phyloP scores from a whole-genome alignment of 2,888 invertebrate genomes.

The Dolichomitus sp. region DNA sequence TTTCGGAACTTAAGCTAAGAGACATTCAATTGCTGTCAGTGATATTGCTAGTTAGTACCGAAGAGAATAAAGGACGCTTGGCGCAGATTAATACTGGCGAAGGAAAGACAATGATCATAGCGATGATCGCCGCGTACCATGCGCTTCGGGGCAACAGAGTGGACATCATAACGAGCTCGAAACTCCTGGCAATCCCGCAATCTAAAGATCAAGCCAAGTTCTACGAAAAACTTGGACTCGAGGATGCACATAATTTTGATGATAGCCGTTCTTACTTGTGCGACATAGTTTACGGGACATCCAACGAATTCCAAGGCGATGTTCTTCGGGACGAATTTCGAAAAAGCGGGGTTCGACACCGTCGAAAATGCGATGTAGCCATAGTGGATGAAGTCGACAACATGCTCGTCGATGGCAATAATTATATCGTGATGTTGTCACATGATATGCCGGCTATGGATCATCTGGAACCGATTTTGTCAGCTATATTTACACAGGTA shows the following conservation, averaged over 20 bases:
- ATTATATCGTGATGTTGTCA: constrained; percentile 82
- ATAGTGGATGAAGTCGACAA: constrained; percentile 86
- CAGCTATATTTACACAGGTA: constrained; percentile 68
- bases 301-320: constrained; percentile 80
- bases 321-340: constrained; percentile 80
- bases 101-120: constrained; percentile 82
- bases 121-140: constrained; percentile 77
- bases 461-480: constrained; percentile 79
- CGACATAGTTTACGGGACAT: constrained; percentile 80
- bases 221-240: constrained; percentile 75
- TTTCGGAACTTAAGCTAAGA: constrained; percentile 68
- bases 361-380: constrained; percentile 75
- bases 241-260: constrained; percentile 76
- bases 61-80: constrained; percentile 68
- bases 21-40: constrained; percentile 75
- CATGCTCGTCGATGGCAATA: constrained; percentile 85
- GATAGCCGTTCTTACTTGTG: constrained; percentile 71
- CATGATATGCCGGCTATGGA: constrained; percentile 81
- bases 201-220: constrained; percentile 69
- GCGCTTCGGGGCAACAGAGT: constrained; percentile 75
- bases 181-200: constrained; percentile 79
- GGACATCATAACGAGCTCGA: constrained; percentile 81
- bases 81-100: constrained; percentile 83
- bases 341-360: constrained; percentile 76
- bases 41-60: constrained; percentile 67